phyloP scores from a whole-genome alignment of 2,888 invertebrate genomes.

The Epsilonema sp. region DNA sequence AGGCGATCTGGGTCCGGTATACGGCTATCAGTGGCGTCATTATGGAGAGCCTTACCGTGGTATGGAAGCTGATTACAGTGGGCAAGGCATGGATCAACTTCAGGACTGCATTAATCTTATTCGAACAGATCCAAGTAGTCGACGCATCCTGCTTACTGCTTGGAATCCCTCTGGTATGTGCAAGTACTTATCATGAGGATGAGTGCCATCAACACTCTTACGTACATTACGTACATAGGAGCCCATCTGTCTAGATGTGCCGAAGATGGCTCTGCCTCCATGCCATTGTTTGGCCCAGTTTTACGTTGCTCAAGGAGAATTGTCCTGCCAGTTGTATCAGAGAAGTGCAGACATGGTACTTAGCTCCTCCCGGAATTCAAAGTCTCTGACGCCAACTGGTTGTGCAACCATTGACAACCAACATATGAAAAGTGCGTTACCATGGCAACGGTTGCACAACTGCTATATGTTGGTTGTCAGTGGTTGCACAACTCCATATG shows the following conservation, averaged over 20 bases:
- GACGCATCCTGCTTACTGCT: slow-evolving; percentile 73
- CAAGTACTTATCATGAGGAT: no score
- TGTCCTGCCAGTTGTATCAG: slow-evolving; percentile 82
- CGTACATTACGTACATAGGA: slow-evolving; percentile 1
- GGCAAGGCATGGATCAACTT: slow-evolving; percentile 72
- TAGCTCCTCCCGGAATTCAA: no score
- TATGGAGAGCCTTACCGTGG: slow-evolving; percentile 72
- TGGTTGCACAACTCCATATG: no score
- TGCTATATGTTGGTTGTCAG: no score
- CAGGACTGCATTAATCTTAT: slow-evolving; percentile 54
- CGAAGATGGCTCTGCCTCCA: slow-evolving; percentile 82
- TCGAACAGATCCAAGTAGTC: slow-evolving; percentile 53
- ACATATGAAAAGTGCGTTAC: no score
- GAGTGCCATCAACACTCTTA: no score
- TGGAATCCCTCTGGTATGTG: slow-evolving; percentile 71
- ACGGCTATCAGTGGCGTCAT: slow-evolving; percentile 97
- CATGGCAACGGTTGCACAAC: no score
- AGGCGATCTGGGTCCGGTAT: slow-evolving; percentile 85
- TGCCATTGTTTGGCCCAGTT: slow-evolving; percentile 90
- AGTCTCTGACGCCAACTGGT: no score
- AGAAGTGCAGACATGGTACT: slow-evolving; percentile 83
- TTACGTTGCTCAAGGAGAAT: slow-evolving; percentile 55
- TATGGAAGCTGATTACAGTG: slow-evolving; percentile 58
- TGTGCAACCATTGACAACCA: no score
- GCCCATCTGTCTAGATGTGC: slow-evolving; percentile 49